These are phyloP conservation scores for Probaryconus sp. DNA, from an alignment of 1,140 invertebrate genomes.

Conservation along the genomic window DNA sequence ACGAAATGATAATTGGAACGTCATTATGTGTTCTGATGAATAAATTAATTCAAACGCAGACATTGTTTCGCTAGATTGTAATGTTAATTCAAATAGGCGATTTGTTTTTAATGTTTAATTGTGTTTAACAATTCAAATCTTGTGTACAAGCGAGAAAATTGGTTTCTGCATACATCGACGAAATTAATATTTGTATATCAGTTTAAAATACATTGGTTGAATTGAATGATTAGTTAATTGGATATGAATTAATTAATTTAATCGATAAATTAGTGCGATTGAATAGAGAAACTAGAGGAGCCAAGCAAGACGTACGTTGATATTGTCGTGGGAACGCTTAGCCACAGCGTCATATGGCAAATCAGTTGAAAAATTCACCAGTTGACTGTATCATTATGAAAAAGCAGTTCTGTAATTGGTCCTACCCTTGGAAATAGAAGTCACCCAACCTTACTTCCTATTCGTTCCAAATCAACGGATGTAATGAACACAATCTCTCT, in stretches of 20 bases:
- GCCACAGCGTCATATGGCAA: conserved; percentile 46
- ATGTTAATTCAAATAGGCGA: no score
- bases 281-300: conserved; percentile 4
- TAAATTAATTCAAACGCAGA: no score
- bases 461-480: conserved; percentile 47
- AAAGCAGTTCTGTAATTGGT: conserved; percentile 36
- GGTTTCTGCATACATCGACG: no score
- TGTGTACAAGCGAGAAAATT: no score
- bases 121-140: no score
- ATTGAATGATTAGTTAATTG: conserved; percentile 38
- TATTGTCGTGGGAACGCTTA: conserved; percentile 30
- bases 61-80: no score
- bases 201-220: no score
- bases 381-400: conserved; percentile 30
- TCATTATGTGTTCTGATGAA: no score
- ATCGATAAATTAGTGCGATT: conserved; percentile 44
- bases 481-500: conserved; percentile 36
- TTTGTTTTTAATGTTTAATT: no score
- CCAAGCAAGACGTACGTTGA: neutral
- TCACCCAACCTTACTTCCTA: conserved; percentile 49
- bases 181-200: no score
- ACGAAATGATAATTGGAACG: no score
- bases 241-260: conserved; percentile 15
- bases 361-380: conserved; percentile 49
- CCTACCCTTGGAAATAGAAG: conserved; percentile 39